Conservation (phyloP, 2,113 vertebrate species). For the Mirza zaza region DNA sequence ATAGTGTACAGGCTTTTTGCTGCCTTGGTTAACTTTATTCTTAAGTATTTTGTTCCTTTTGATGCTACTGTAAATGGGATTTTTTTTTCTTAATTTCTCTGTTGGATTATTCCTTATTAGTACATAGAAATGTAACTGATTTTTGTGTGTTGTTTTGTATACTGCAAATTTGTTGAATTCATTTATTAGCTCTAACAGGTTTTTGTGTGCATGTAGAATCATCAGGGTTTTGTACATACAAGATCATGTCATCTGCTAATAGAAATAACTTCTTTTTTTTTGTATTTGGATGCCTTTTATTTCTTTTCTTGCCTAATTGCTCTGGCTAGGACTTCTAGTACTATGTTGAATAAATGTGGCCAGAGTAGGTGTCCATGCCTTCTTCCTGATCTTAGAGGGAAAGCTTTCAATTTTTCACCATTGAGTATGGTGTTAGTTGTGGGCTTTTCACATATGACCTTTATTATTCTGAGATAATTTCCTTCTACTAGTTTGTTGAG, state of each 20-base stretch:
- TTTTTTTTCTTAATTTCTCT: neutral
- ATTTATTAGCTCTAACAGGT: neutral
- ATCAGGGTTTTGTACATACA: neutral
- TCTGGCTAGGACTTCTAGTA: neutral
- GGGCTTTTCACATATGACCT: neutral
- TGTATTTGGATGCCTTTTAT: neutral
- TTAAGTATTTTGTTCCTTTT: neutral
- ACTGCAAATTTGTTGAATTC: neutral
- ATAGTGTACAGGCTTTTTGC: neutral
- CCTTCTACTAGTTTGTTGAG: neutral
- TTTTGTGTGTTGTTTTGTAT: neutral
- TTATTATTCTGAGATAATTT: neutral
- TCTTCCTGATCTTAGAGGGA: neutral
- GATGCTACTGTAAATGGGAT: neutral
- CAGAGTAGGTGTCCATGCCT: neutral
- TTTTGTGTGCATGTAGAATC: neutral
- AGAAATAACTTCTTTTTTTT: neutral
- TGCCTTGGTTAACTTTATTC: neutral
- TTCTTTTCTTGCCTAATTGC: neutral
- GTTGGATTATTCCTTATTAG: neutral
- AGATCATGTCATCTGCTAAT: neutral
- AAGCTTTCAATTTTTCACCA: slow-evolving; percentile 20
- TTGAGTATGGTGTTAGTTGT: neutral
- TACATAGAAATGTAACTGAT: neutral
- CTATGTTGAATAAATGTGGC: neutral